Conservation (phyloP, 2,888 invertebrate genomes). For the Cantharis rufa region DNA sequence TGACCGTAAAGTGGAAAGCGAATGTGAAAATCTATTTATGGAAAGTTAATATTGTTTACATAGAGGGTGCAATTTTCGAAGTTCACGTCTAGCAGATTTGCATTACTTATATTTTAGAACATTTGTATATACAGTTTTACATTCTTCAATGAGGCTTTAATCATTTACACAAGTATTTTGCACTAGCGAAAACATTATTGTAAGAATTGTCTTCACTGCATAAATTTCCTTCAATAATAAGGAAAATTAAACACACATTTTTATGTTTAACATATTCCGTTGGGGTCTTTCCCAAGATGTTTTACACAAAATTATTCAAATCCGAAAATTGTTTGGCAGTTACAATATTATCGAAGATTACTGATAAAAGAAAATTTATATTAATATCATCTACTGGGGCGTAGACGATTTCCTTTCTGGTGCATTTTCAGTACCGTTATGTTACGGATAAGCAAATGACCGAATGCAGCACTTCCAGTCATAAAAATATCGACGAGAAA, state of each 20-base stretch:
- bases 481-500: background rate
- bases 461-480: background rate
- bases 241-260: background rate
- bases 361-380: background rate
- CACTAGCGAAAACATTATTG: background rate
- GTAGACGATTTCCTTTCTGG: background rate
- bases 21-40: constrained; percentile 24
- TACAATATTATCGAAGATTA: background rate
- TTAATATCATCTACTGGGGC: background rate
- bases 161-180: background rate
- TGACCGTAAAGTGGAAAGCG: constrained; percentile 20
- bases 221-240: background rate
- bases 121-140: constrained; percentile 6
- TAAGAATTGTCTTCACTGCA: background rate
- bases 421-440: background rate
- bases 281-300: background rate
- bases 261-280: background rate
- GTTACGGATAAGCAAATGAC: background rate
- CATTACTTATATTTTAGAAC: constrained; percentile 18
- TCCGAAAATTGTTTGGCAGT: background rate
- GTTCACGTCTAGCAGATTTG: constrained; percentile 16
- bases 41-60: constrained; percentile 25
- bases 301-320: background rate
- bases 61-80: constrained; percentile 17
- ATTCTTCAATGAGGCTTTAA: background rate